These are phyloP conservation scores for Ceratitis capitata DNA, from an alignment of 1,140 invertebrate species.

Conservation along the genomic window DNA sequence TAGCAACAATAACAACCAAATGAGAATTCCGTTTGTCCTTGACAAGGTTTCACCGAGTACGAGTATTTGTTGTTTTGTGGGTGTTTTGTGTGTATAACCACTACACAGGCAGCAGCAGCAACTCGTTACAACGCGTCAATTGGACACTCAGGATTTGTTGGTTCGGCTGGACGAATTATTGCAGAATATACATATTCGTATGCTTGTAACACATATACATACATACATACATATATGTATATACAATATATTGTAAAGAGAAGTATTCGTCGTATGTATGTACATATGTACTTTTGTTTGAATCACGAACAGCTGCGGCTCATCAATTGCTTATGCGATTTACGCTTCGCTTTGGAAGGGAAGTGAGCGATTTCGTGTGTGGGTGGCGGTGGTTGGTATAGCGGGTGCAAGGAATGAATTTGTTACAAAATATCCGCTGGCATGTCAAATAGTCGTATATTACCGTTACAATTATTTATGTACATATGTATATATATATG, in stretches of 20 bases:
- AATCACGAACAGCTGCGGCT: not conserved
- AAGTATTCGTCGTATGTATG: not conserved
- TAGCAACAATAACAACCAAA: not conserved
- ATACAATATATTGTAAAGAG: not conserved
- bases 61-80: not conserved
- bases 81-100: not conserved
- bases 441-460: not conserved
- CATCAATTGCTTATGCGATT: not conserved
- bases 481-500: no score
- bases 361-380: not conserved
- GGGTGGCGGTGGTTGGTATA: not conserved
- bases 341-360: not conserved
- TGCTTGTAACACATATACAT: not conserved
- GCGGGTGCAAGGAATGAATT: not conserved
- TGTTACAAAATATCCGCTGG: slow-evolving; percentile 1
- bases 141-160: not conserved
- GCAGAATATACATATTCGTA: not conserved
- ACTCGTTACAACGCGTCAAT: not conserved
- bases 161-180: no score
- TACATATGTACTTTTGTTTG: not conserved
- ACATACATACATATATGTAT: not conserved
- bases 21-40: not conserved
- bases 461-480: not conserved
- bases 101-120: not conserved
- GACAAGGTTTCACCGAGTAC: not conserved